Evolutionary conservation across 2,888 invertebrate species (phyloP).

Genomic region (Aphidoletes aphidimyza): DNA sequence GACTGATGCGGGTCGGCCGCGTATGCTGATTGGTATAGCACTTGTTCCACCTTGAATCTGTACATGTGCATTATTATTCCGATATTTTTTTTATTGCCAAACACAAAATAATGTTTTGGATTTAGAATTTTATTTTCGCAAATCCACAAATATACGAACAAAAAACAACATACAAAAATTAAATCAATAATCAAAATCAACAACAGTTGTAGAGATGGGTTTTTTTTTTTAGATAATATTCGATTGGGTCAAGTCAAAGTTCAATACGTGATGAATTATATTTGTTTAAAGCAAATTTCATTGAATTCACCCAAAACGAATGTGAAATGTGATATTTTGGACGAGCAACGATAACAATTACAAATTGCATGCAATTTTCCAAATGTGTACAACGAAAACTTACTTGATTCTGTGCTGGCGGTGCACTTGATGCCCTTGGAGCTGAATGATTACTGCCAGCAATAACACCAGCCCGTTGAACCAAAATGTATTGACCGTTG

Average conservation of each 20-base stretch:
- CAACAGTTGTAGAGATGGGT: no score
- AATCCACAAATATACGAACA: not conserved
- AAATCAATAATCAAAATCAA: not conserved
- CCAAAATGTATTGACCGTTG: conserved; percentile 80
- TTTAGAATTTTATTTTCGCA: not conserved
- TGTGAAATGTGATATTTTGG: not conserved
- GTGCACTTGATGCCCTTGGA: conserved; percentile 86
- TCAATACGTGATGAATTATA: no score
- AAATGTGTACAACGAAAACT: not conserved
- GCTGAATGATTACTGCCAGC: conserved; percentile 63
- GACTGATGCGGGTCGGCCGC: conserved; percentile 76
- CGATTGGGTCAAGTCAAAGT: no score
- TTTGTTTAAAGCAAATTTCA: no score
- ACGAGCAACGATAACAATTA: not conserved
- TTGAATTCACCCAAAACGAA: no score
- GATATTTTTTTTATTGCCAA: not conserved
- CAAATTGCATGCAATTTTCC: not conserved
- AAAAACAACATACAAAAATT: not conserved
- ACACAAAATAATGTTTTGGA: not conserved
- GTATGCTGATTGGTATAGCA: conserved; percentile 67
- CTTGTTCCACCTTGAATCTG: conserved; percentile 61
- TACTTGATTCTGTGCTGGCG: conserved; percentile 74
- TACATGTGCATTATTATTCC: conserved; percentile 51
- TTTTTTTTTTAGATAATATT: no score
- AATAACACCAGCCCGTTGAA: conserved; percentile 74